Percentiles rank a stretch among this genome's conserved stretches.
Conservation (phyloP, 2,888 invertebrate species). For the Ormyrus labotus region DNA sequence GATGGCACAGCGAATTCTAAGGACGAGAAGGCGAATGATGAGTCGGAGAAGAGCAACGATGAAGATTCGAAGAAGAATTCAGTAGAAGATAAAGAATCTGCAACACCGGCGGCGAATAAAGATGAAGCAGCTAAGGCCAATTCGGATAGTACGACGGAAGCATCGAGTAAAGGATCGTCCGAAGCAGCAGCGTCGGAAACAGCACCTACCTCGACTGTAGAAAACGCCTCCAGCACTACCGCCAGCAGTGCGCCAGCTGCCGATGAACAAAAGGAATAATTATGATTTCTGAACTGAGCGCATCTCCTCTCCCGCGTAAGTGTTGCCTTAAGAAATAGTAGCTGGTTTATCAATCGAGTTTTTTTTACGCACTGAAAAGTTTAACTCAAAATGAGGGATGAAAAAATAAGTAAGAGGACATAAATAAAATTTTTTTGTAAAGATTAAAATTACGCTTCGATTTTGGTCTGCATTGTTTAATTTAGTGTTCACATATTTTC, state of each 20-base stretch:
- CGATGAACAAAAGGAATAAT: slow-evolving; percentile 55
- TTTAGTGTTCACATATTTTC: not conserved
- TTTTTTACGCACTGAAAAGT: no score
- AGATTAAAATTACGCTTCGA: not conserved
- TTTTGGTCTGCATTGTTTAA: not conserved
- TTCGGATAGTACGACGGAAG: slow-evolving; percentile 54
- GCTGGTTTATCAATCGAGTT: no score
- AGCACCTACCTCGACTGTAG: slow-evolving; percentile 62
- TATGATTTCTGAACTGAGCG: slow-evolving; percentile 29
- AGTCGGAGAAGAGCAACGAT: slow-evolving; percentile 65
- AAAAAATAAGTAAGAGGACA: no score
- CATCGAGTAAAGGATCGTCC: slow-evolving; percentile 52
- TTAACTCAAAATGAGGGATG: no score
- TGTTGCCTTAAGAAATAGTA: slow-evolving; percentile 12
- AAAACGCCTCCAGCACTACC: slow-evolving; percentile 63
- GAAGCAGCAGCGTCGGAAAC: slow-evolving; percentile 60
- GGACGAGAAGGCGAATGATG: slow-evolving; percentile 68
- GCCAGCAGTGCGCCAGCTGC: slow-evolving; percentile 41
- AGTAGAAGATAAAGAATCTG: slow-evolving; percentile 63
- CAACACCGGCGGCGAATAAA: slow-evolving; percentile 68
- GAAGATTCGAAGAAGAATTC: slow-evolving; percentile 70
- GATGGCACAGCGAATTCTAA: slow-evolving; percentile 68
- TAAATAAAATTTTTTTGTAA: not conserved
- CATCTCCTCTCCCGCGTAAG: slow-evolving; percentile 61
- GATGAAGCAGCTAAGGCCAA: slow-evolving; percentile 64